phyloP scores from a whole-genome alignment of 2,113 vertebrate genomes.

The Puma concolor region DNA sequence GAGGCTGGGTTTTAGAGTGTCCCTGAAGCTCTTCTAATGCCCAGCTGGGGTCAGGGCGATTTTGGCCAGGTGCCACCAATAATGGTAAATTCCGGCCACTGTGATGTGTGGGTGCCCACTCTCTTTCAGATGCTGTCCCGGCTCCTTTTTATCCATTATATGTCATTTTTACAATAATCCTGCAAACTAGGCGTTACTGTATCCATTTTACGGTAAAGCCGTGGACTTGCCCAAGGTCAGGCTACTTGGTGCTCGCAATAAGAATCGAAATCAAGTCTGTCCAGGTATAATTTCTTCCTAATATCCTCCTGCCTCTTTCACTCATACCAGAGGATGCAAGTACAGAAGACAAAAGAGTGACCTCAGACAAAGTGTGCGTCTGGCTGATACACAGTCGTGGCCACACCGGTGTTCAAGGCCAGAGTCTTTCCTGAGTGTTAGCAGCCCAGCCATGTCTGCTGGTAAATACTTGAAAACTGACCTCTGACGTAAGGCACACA shows the following conservation, averaged over 20 bases:
- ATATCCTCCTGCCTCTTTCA: not conserved
- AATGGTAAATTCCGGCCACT: not conserved
- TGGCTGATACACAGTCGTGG: not conserved
- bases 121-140: not conserved
- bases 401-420: not conserved
- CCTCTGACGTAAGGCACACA: not conserved
- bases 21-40: not conserved
- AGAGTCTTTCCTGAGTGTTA: not conserved
- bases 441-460: not conserved
- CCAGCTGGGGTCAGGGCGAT: not conserved
- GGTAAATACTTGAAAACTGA: not conserved
- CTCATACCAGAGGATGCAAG: not conserved
- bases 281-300: not conserved
- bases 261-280: not conserved
- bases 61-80: not conserved
- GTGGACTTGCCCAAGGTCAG: not conserved
- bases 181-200: not conserved
- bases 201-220: not conserved
- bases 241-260: not conserved
- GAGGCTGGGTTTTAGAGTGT: not conserved
- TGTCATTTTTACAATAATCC: not conserved
- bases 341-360: not conserved
- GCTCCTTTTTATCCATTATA: not conserved
- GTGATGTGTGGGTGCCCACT: not conserved
- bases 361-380: not conserved